These are phyloP conservation scores for Ailurus styani DNA, from an alignment of 2,113 vertebrate genomes.

Conservation along the genomic window DNA sequence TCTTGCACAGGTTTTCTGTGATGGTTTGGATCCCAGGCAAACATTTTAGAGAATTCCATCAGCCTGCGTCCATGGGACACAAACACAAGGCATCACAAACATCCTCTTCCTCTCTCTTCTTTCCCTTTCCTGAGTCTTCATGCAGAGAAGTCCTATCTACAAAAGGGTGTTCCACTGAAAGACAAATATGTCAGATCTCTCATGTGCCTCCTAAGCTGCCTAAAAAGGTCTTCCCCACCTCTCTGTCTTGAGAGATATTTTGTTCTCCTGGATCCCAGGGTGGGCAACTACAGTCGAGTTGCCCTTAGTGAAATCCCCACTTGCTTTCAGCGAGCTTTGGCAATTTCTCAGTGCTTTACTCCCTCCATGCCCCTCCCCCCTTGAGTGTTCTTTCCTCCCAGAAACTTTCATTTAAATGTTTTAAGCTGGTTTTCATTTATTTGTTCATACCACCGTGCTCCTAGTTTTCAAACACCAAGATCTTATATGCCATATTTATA, in stretches of 20 bases:
- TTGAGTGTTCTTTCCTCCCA: background rate
- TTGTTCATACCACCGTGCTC: background rate
- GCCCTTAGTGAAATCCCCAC: background rate
- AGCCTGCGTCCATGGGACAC: background rate
- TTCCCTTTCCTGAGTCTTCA: background rate
- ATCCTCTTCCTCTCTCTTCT: background rate
- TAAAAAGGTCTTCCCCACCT: background rate
- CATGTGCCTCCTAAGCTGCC: background rate
- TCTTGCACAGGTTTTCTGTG: background rate
- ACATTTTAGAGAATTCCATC: background rate
- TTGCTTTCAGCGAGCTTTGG: background rate
- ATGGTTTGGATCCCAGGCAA: background rate
- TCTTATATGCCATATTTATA: background rate
- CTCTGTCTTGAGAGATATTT: background rate
- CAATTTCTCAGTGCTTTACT: background rate
- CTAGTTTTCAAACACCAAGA: slow-evolving; percentile 24
- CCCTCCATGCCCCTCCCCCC: fast-evolving
- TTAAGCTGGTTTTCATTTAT: slow-evolving; percentile 9
- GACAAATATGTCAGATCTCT: background rate
- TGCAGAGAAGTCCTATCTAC: background rate
- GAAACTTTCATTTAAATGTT: background rate
- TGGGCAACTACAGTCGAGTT: background rate
- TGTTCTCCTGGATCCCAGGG: background rate
- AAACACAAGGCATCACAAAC: fast-evolving
- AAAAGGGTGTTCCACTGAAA: background rate